These are phyloP conservation scores for Casuarius casuarius DNA, from an alignment of 2,113 vertebrate species.

Conservation along the genomic window DNA sequence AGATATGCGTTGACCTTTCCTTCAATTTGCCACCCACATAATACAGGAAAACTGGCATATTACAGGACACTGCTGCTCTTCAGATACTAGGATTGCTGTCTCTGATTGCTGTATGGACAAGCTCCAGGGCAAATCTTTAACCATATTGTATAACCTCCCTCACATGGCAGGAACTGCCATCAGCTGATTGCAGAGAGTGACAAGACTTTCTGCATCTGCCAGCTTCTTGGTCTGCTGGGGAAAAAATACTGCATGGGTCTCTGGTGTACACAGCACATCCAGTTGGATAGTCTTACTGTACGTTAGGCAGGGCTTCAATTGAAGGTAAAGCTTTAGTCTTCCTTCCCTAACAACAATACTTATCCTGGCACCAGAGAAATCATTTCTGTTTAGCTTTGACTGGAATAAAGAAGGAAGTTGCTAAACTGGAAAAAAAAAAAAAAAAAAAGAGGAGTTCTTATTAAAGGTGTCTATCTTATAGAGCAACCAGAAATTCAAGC, in stretches of 20 bases:
- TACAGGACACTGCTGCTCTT: background rate
- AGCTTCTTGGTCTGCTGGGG: background rate
- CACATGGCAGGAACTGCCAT: background rate
- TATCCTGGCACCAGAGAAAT: background rate
- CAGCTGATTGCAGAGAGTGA: background rate
- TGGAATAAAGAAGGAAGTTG: background rate
- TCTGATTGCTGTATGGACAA: accelerated
- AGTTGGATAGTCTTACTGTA: background rate
- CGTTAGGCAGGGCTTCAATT: background rate
- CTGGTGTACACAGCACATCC: background rate
- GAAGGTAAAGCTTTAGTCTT: background rate
- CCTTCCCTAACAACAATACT: background rate
- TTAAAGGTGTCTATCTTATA: background rate
- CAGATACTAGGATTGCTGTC: background rate
- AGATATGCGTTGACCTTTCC: background rate
- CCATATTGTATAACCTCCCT: background rate
- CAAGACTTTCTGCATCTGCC: background rate
- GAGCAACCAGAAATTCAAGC: background rate
- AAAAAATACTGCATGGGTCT: background rate
- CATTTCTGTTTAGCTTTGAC: background rate
- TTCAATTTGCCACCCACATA: background rate
- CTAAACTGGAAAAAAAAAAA: background rate
- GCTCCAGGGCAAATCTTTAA: background rate
- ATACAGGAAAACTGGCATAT: background rate
- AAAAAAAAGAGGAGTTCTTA: background rate